Evolutionary conservation across 1,140 invertebrate genomes (phyloP).

Genomic region (Nasonia vitripennis): DNA sequence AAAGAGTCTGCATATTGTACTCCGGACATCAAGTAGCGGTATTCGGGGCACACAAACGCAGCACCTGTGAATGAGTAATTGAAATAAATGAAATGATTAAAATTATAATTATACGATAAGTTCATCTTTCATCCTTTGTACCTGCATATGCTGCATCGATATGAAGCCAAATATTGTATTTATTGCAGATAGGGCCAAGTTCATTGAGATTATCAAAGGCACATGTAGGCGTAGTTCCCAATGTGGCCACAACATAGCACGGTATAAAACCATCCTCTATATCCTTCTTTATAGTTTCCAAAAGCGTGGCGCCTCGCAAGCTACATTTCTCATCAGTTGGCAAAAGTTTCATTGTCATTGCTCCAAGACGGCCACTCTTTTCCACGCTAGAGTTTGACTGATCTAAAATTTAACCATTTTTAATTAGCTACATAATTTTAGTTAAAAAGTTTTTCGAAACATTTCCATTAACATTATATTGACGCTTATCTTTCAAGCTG

Average conservation of each 20-base stretch:
- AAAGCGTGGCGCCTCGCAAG: conserved; percentile 85
- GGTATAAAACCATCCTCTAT: conserved; percentile 83
- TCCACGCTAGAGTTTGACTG: conserved; percentile 95
- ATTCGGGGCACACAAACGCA: conserved; percentile 94
- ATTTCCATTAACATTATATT: not conserved
- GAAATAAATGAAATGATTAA: no score
- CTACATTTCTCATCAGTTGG: conserved; percentile 84
- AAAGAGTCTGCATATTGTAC: conserved; percentile 90
- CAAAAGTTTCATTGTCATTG: conserved; percentile 88
- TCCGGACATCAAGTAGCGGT: conserved; percentile 86
- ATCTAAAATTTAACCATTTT: conserved; percentile 69
- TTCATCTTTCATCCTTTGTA: conserved; percentile 41
- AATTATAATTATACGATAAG: not conserved
- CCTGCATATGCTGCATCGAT: conserved; percentile 93
- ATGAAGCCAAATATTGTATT: conserved; percentile 89
- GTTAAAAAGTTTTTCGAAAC: not conserved
- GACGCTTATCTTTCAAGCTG: not conserved
- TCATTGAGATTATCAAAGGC: conserved; percentile 92
- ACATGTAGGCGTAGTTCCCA: conserved; percentile 95
- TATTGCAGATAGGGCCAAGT: conserved; percentile 86
- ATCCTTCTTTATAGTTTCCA: conserved; percentile 86
- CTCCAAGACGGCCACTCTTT: conserved; percentile 88
- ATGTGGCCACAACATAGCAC: conserved; percentile 87
- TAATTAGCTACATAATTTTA: not conserved
- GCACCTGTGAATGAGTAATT: conserved; percentile 75